Base-by-base conservation (phyloP, 1,140 invertebrate species). In the Drosophila fuyamai region DNA sequence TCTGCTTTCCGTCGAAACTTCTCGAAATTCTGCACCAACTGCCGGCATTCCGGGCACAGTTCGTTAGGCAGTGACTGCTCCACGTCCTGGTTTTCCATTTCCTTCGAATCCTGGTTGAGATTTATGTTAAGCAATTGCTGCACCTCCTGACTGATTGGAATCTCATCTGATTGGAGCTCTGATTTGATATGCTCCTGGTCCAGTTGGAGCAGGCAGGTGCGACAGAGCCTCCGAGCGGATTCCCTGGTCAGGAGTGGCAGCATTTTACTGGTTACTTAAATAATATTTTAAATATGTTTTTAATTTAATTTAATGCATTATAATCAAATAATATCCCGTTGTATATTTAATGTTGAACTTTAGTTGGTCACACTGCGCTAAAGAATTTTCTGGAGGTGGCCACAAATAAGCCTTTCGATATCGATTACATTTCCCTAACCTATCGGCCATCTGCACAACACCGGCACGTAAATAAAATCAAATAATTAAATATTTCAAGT, bases 121-220 rank as follows among this genome's bases (percentile, higher is more conserved):
- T 66, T 61, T 6, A 59, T 47, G 2, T 58, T 2, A 0, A 89
- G 62, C 8, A 75, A 46, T 12, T 35, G 44, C 8, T 67, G 51
- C 48, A 84, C 16, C 23, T 84, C 44, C 32, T n/a, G 5, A 23
- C 65, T 68, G 5, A 71, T 51, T 35, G 12, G 18, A 7, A 51
- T n/a, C 12, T 18, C 36, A 0, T 38, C 58, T n/a, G 35, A 13
- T 32, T 43, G 57, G 18, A 8, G 2, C 0, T 23, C 10, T 0
- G 47, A 12, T 16, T 48, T 2, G 1, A 27, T 13, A 12, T 46
- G 38, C 0, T 56, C 47, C 5, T n/a, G 6, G 14, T 89, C 76
- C 44, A 88, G 18, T 29, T 60, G 51, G 5, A 56, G 57, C 48
- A 89, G 61, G 13, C 84, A 89, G 5, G 85, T 90, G 46, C 88